A percentile compares a stretch with the other conserved stretches of the same genome.
Conservation (phyloP, 2,797 vertebrate genomes). For the Gymnothorax javanicus region DNA sequence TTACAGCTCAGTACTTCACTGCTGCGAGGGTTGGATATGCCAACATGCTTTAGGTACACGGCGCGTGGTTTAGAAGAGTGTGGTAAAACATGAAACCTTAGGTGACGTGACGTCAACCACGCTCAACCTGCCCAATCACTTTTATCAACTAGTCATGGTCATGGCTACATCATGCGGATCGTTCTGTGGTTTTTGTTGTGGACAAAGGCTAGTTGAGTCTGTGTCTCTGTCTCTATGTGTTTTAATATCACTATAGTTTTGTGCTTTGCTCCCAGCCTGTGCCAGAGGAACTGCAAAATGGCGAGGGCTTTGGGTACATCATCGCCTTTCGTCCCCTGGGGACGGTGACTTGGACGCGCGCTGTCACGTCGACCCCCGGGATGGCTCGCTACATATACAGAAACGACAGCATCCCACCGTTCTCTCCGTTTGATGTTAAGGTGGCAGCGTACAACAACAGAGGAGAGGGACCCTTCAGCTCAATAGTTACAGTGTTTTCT, state of each 20-base stretch:
- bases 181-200: background rate
- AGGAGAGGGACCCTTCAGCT: constrained; percentile 93
- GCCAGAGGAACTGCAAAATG: constrained; percentile 91
- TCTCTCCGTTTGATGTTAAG: constrained; percentile 88
- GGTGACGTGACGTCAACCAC: background rate
- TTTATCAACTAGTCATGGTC: background rate
- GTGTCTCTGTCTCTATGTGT: constrained; percentile 75
- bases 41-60: background rate
- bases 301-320: constrained; percentile 92
- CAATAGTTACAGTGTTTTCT: constrained; percentile 83
- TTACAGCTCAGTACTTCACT: background rate
- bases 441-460: constrained; percentile 92
- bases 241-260: constrained; percentile 86
- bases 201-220: constrained; percentile 57
- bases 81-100: background rate
- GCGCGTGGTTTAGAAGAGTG: background rate
- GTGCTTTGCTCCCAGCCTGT: constrained; percentile 85
- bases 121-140: background rate
- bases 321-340: constrained; percentile 86
- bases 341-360: constrained; percentile 85
- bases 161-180: background rate
- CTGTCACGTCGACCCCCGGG: constrained; percentile 81
- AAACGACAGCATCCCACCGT: constrained; percentile 89
- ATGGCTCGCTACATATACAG: constrained; percentile 81
- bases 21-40: background rate